These are phyloP conservation scores for Neofelis nebulosa DNA, from an alignment of 2,113 vertebrate species.

Conservation along the genomic window DNA sequence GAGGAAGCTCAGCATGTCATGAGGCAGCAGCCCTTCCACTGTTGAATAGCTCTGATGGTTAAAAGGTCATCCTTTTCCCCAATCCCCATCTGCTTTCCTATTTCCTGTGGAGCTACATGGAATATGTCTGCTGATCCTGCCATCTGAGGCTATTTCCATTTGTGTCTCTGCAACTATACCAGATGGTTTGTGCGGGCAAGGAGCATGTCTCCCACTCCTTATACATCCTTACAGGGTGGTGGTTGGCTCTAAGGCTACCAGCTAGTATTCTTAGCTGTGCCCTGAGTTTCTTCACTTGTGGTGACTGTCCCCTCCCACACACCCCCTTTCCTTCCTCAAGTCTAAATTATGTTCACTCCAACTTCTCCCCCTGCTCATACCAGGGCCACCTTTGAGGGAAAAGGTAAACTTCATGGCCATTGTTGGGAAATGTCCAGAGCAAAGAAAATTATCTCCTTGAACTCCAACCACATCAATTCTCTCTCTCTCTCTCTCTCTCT, in stretches of 20 bases:
- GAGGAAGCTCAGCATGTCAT: not conserved
- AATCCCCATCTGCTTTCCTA: not conserved
- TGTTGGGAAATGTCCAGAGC: not conserved
- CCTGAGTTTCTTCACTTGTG: not conserved
- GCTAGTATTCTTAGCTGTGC: not conserved
- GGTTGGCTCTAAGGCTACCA: not conserved
- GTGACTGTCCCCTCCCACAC: not conserved
- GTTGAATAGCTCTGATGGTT: not conserved
- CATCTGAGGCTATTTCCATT: not conserved
- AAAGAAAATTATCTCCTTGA: conserved; percentile 15
- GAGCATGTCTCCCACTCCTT: not conserved
- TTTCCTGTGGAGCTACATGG: conserved; percentile 10
- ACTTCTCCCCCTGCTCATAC: not conserved
- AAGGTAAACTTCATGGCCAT: not conserved
- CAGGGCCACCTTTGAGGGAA: not conserved
- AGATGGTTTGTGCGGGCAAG: not conserved
- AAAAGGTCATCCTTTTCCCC: not conserved
- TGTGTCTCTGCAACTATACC: not conserved
- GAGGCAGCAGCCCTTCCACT: not conserved
- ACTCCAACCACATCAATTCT: not conserved
- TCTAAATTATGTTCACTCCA: conserved; percentile 24
- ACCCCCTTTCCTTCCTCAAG: not conserved
- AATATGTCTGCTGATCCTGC: not conserved
- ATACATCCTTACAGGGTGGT: not conserved
- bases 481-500: too few relatives aligned